Conservation (phyloP, 2,888 invertebrate species). For the Pardosa pseudoannulata region DNA sequence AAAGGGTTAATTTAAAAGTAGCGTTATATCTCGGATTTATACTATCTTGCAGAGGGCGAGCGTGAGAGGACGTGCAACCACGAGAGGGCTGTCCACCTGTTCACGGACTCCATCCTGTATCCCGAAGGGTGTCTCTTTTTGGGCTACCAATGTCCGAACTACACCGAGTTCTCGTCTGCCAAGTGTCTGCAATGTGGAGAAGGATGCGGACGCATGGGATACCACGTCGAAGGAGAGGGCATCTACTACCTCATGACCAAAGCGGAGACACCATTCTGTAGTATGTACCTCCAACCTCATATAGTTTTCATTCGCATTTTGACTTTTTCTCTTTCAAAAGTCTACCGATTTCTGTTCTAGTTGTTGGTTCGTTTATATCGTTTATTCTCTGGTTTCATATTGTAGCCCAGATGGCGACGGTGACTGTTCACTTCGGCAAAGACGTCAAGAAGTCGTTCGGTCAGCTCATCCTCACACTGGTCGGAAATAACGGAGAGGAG, state of each 20-base stretch:
- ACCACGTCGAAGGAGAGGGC: conserved; percentile 37
- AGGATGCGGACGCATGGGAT: conserved; percentile 58
- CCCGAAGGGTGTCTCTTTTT: conserved; percentile 16
- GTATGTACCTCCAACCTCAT: too few relatives aligned
- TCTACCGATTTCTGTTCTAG: too few relatives aligned
- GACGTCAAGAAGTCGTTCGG: conserved; percentile 54
- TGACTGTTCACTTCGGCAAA: conserved; percentile 25
- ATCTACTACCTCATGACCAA: conserved; percentile 52
- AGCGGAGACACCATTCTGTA: conserved; percentile 44
- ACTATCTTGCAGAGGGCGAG: conserved; percentile 32
- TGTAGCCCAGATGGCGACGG: conserved; percentile 38
- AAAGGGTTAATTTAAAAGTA: too few relatives aligned
- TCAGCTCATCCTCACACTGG: conserved; percentile 23
- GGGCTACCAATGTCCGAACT: conserved; percentile 34
- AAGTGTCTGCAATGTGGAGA: conserved; percentile 35
- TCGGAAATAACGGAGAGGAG: conserved; percentile 30
- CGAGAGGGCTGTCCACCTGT: conserved; percentile 65
- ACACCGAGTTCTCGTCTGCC: conserved; percentile 21
- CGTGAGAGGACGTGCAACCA: conserved; percentile 55
- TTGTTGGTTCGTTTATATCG: too few relatives aligned
- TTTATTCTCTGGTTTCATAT: not conserved
- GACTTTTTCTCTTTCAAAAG: too few relatives aligned
- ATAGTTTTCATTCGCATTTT: too few relatives aligned
- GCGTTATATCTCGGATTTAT: too few relatives aligned
- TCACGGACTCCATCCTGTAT: conserved; percentile 50